Evolutionary conservation across 2,797 vertebrate species (phyloP), one percentile per base, ranked within the genome.

Genomic region (Dromococcyx pavoninus): DNA sequence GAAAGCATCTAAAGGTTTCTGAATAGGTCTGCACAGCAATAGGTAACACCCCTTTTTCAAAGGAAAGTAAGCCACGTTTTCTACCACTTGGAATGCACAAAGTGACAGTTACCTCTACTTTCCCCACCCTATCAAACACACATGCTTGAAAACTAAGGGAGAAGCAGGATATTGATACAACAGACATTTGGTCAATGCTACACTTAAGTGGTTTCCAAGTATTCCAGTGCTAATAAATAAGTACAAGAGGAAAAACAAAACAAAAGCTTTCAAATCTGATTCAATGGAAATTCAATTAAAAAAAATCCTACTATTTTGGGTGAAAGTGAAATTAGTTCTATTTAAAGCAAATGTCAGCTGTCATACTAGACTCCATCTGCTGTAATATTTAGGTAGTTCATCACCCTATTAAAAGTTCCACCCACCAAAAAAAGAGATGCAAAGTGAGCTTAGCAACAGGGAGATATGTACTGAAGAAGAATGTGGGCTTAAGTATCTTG

Each of bases 401-500:
- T 83, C 83, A 90, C 93, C 46, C 87, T 88, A 96, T 57, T 96
- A 88, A 96, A 96, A 95, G 94, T 84, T 95, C 91, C 76, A 97
- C 95, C 97, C 96, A 92, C 88, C 95, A 97, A 97, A 97, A 72
- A 93, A 93, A 94, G 79, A 91, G 90, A 96, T 97, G 97, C 91
- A 97, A 96, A 97, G 89, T 96, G 94, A 97, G 97, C 96, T 97
- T 98, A 98, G 98, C 98, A 98, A 98, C 98, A 98, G 96, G 28
- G 96, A 98, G 97, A 98, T 93, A 67, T 70, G 73, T 90, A 93
- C 91, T 93, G 94, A 98, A 97, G 56, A 95, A 87, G 53, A 95
- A 87, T 30, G 43, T 80, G 58, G 78, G 39, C 51, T 92, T 91
- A 90, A 93, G 27, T 66, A 58, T 53, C 71, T 69, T 83, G 53